Base-by-base conservation (phyloP, 1,140 invertebrate genomes). In the Drosophila mayri region DNA sequence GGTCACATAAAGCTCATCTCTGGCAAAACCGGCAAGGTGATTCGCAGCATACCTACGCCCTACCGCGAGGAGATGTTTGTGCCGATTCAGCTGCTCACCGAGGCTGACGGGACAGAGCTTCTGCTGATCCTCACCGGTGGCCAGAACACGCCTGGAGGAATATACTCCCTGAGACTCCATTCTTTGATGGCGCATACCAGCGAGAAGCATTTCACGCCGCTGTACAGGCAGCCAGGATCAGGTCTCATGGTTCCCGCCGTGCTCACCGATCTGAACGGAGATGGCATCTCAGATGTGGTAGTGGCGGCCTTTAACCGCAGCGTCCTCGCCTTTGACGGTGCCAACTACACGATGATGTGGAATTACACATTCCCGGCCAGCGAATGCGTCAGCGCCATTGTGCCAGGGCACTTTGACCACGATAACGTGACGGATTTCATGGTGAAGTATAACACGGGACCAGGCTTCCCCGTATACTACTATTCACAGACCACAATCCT, bases 401-500 rank as follows among this genome's bases (percentile, higher is more conserved):
- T 96, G 28, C 96, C 96, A 20, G 97, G 96, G 8, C 97, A 95
- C 92, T 98, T 96, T 76, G 96, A 97, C 90, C 94, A 95, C 72
- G 97, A 98, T 90, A 93, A 95, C 65, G 93, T 96, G n/a, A 97
- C 97, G 1, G 97, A 98, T 84, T 97, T 98, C 78, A 94, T 97
- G 92, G 94, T 98, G 0, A 96, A 97, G 81, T 97, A 96, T 86
- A 95, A 96, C 82, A 94, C 94, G 67, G 96, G 96, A 1, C 95
- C 95, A 2, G 96, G 95, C 10, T 97, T 95, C 92, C 96, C 96
- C 2, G 93, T 96, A 0, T 97, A 97, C 91, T 97, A 96, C 92
- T 96, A 96, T 78, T 96, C 96, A 8, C 93, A 95, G 91, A 95
- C 95, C 7, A 95, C 94, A 7, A 94, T 97, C 30, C 80, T 97